These are phyloP conservation scores for Pachliopta kotzebuea DNA, from an alignment of 2,888 invertebrate genomes.

Conservation along the genomic window DNA sequence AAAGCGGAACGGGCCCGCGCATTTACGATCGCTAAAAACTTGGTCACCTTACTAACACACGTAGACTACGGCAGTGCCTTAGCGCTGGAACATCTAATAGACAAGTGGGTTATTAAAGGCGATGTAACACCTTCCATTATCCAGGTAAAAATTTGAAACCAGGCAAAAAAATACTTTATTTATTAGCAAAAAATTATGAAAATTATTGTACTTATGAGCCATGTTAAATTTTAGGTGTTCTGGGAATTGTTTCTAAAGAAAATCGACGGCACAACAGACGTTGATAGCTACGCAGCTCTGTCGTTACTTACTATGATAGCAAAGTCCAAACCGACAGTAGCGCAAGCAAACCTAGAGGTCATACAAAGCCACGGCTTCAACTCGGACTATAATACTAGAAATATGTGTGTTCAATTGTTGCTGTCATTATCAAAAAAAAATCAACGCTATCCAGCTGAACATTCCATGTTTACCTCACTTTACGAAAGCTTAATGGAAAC, in stretches of 20 bases:
- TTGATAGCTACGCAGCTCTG: conserved; percentile 87
- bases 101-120: conserved; percentile 66
- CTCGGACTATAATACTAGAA: conserved; percentile 64
- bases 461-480: conserved; percentile 57
- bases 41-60: conserved; percentile 49
- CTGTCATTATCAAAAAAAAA: conserved; percentile 56
- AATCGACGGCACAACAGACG: conserved; percentile 83
- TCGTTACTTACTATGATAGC: conserved; percentile 88
- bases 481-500: conserved; percentile 67
- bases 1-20: conserved; percentile 72
- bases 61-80: conserved; percentile 67
- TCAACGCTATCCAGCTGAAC: conserved; percentile 65
- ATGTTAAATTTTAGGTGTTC: conserved; percentile 78
- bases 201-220: not conserved
- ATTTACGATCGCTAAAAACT: conserved; percentile 54
- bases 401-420: conserved; percentile 60
- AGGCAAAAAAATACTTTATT: not conserved
- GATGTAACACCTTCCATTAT: conserved; percentile 67
- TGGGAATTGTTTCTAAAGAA: conserved; percentile 92
- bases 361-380: conserved; percentile 87
- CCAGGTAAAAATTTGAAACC: conserved; percentile 50
- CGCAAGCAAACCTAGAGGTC: conserved; percentile 85
- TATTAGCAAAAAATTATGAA: not conserved
- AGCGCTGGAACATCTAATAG: conserved; percentile 65
- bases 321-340: conserved; percentile 80